Evolutionary conservation across 2,797 vertebrate genomes (phyloP).

Genomic region (Lagodon rhomboides): DNA sequence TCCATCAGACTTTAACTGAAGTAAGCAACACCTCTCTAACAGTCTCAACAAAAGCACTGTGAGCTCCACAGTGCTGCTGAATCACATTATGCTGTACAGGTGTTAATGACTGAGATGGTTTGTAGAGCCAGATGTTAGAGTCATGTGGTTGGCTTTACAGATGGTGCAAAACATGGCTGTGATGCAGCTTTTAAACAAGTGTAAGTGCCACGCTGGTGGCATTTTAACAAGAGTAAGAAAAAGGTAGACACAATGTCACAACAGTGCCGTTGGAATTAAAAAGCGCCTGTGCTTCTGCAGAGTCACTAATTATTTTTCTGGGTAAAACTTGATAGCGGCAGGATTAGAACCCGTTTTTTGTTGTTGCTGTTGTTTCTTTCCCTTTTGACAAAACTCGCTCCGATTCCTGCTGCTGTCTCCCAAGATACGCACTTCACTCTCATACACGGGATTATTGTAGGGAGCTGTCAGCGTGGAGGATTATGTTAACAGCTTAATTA

Average conservation of each 20-base stretch:
- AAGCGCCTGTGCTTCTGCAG: constrained; percentile 28
- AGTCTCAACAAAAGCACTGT: neutral
- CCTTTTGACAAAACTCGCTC: constrained; percentile 41
- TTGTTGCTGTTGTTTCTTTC: constrained; percentile 18
- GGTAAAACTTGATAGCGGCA: constrained; percentile 35
- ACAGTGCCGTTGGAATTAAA: constrained; percentile 32
- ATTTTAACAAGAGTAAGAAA: constrained; percentile 28
- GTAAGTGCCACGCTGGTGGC: constrained; percentile 11
- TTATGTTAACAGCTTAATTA: constrained; percentile 72
- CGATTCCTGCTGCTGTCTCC: constrained; percentile 59
- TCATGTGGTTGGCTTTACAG: constrained; percentile 33
- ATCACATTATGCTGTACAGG: constrained; percentile 7
- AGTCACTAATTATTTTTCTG: constrained; percentile 48
- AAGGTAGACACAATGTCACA: constrained; percentile 16
- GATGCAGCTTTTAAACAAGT: constrained; percentile 22
- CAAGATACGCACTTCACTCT: constrained; percentile 60
- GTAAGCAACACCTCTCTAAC: constrained; percentile 13
- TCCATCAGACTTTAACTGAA: neutral
- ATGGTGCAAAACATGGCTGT: constrained; percentile 28
- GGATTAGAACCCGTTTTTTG: constrained; percentile 32
- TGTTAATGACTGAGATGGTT: constrained; percentile 8
- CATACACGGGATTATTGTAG: constrained; percentile 61
- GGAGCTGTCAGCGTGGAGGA: constrained; percentile 63
- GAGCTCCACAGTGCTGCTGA: neutral
- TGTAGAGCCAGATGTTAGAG: constrained; percentile 25